Percentiles rank a stretch among this genome's conserved stretches.
These are phyloP conservation scores for Pimpla rufipes DNA, from an alignment of 2,888 invertebrate genomes.

Conservation along the genomic window DNA sequence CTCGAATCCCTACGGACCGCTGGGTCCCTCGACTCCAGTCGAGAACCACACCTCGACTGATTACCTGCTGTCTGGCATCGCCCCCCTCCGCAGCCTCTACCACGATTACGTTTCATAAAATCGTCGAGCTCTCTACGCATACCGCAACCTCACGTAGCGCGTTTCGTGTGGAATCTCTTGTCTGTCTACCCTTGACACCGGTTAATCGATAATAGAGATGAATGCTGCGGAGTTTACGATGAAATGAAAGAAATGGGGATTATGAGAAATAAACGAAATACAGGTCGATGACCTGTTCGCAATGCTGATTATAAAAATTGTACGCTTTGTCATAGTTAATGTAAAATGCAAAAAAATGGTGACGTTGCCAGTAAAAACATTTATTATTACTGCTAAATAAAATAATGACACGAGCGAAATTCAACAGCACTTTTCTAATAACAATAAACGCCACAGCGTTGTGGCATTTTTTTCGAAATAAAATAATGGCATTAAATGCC, in stretches of 20 bases:
- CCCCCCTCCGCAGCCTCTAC: slow-evolving; percentile 8
- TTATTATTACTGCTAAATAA: too few relatives aligned
- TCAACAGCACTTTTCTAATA: too few relatives aligned
- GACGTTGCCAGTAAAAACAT: too few relatives aligned
- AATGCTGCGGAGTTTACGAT: background rate
- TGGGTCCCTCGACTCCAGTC: slow-evolving; percentile 57
- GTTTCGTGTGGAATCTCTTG: slow-evolving; percentile 9
- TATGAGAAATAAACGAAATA: background rate
- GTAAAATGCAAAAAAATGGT: too few relatives aligned
- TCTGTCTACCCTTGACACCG: slow-evolving; percentile 9
- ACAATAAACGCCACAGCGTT: too few relatives aligned
- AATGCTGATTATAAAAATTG: too few relatives aligned
- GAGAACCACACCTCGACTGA: slow-evolving; percentile 65
- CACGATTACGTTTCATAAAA: slow-evolving; percentile 42
- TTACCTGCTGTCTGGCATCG: slow-evolving; percentile 62
- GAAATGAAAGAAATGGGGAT: too few relatives aligned
- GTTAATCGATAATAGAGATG: slow-evolving; percentile 2
- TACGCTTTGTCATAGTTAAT: too few relatives aligned
- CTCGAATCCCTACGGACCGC: slow-evolving; percentile 57
- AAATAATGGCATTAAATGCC: too few relatives aligned
- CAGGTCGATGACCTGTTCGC: too few relatives aligned
- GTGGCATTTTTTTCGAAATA: too few relatives aligned
- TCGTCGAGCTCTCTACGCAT: slow-evolving; percentile 21
- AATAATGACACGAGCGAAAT: too few relatives aligned
- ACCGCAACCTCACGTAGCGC: background rate